These are phyloP conservation scores for Channallabes apus DNA, from an alignment of 2,797 vertebrate species.

Conservation along the genomic window DNA sequence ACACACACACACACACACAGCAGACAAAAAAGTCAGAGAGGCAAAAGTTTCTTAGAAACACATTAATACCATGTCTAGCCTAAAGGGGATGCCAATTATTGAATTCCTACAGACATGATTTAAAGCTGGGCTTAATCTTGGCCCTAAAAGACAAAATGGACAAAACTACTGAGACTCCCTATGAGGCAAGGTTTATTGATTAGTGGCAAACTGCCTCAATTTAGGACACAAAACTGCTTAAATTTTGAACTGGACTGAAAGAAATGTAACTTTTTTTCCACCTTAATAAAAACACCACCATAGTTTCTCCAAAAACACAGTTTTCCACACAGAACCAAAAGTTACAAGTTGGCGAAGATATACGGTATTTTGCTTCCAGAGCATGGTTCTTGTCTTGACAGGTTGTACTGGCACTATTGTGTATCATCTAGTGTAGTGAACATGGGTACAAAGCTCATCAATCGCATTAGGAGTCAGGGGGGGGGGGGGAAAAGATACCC, in stretches of 20 bases:
- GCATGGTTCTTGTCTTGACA: neutral
- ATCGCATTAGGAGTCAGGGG: neutral
- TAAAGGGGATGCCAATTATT: neutral
- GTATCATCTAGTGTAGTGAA: neutral
- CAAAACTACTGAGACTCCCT: neutral
- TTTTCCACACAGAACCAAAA: neutral
- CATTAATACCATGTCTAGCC: conserved; percentile 7
- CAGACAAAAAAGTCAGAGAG: neutral
- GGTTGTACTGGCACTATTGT: neutral
- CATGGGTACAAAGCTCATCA: neutral
- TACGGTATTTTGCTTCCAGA: neutral
- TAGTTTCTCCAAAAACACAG: neutral
- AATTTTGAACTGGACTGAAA: neutral
- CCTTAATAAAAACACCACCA: neutral
- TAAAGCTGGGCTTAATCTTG: conserved; percentile 2
- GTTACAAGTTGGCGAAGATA: neutral
- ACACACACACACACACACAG: conserved; percentile 11
- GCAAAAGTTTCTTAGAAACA: conserved; percentile 1
- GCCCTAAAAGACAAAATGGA: conserved; percentile 17
- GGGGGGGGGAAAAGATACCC: too few relatives aligned
- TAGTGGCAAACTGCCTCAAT: neutral
- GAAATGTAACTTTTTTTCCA: neutral
- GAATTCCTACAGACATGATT: neutral
- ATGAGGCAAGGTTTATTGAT: conserved; percentile 11
- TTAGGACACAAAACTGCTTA: conserved; percentile 6